These are phyloP conservation scores for Enteromius unitaeniatus DNA, from an alignment of 2,797 vertebrate genomes.

Conservation along the genomic window DNA sequence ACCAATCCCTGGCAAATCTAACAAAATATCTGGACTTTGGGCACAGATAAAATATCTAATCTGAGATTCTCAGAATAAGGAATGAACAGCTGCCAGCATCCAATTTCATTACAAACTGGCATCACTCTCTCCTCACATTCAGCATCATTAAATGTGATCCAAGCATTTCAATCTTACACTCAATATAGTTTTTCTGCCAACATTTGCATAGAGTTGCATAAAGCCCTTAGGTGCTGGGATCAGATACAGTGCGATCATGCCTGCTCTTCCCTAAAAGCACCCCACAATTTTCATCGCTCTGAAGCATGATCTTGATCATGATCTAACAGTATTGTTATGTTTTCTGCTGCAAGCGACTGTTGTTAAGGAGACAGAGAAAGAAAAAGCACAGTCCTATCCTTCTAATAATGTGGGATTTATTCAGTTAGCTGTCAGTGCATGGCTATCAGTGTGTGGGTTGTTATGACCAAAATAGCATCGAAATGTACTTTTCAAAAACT, in stretches of 20 bases:
- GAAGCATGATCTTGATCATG: neutral
- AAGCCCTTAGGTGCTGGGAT: constrained; percentile 1
- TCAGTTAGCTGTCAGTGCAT: constrained; percentile 64
- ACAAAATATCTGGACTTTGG: neutral
- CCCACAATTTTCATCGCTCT: neutral
- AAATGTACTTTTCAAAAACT: constrained; percentile 61
- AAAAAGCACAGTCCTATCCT: constrained; percentile 57
- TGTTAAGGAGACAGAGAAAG: constrained; percentile 74
- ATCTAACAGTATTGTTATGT: neutral
- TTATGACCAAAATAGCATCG: constrained; percentile 56
- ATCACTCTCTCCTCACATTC: neutral
- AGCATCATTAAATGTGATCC: constrained; percentile 21
- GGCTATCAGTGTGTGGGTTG: constrained; percentile 64
- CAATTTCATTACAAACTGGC: constrained; percentile 14
- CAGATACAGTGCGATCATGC: neutral
- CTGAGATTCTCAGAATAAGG: neutral
- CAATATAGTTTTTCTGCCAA: neutral
- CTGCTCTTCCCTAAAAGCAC: neutral
- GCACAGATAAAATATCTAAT: neutral
- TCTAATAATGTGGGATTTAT: constrained; percentile 69
- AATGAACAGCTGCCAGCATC: neutral
- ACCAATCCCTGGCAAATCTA: neutral
- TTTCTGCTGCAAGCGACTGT: constrained; percentile 42
- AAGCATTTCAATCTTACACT: neutral
- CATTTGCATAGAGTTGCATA: constrained; percentile 2